phyloP scores from a whole-genome alignment of 1,140 invertebrate species.

The Heliconius congener region DNA sequence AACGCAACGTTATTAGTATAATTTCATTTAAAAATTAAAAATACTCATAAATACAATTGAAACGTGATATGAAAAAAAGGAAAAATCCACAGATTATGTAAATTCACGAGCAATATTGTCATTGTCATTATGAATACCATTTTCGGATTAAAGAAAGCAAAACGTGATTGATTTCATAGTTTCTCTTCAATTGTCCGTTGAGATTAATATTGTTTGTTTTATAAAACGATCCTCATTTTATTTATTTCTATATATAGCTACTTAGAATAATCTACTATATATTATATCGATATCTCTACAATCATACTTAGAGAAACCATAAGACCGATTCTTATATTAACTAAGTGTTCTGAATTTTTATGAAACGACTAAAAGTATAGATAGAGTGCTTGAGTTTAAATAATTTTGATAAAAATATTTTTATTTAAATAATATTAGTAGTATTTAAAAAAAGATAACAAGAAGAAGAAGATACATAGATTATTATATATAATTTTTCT shows the following conservation, averaged over 20 bases:
- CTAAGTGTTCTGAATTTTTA: no score
- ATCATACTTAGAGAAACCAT: no score
- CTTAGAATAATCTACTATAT: not conserved
- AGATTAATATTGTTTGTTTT: conserved; percentile 20
- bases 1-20: no score
- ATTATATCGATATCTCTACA: no score
- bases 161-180: conserved; percentile 66
- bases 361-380: no score
- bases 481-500: no score
- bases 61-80: not conserved
- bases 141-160: conserved; percentile 59
- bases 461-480: no score
- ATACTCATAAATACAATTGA: not conserved
- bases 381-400: no score
- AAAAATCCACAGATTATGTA: not conserved
- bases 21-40: not conserved
- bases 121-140: conserved; percentile 21
- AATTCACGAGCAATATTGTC: not conserved
- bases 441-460: no score
- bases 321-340: no score
- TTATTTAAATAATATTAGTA: no score
- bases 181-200: conserved; percentile 63
- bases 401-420: no score
- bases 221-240: not conserved
- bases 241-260: not conserved